Evolutionary conservation across 2,888 invertebrate species (phyloP).

Genomic region (Trichacis sp.): DNA sequence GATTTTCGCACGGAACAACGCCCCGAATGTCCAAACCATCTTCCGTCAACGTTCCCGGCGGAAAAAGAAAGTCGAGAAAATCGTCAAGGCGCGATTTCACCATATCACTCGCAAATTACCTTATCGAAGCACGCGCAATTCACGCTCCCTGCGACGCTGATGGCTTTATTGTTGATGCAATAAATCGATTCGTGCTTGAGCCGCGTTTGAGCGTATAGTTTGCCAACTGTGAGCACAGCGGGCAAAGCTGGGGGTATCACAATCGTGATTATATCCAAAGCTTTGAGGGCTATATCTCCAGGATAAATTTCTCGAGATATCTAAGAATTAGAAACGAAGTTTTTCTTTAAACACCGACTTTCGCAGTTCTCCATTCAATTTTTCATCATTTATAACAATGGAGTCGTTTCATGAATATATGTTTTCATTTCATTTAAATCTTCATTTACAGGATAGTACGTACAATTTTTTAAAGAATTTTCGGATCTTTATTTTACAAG

Average conservation of each 20-base stretch:
- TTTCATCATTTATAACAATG: too few species aligned
- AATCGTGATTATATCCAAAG: conserved; percentile 91
- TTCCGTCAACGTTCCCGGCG: conserved; percentile 90
- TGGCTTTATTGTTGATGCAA: conserved; percentile 83
- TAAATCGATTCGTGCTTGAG: conserved; percentile 78
- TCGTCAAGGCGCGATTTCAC: too few species aligned
- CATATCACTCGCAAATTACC: too few species aligned
- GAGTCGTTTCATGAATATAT: too few species aligned
- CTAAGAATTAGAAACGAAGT: too few species aligned
- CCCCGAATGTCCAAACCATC: conserved; percentile 89
- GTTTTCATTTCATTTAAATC: too few species aligned
- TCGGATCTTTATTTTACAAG: too few species aligned
- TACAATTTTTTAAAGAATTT: too few species aligned
- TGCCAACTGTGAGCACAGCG: conserved; percentile 87
- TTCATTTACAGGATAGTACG: too few species aligned
- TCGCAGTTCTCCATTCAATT: too few species aligned
- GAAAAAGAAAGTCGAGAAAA: too few species aligned
- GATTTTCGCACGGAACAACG: conserved; percentile 75
- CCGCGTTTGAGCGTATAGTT: conserved; percentile 81
- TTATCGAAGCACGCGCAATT: conserved; percentile 92
- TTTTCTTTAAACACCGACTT: too few species aligned
- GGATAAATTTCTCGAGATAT: conserved; percentile 70
- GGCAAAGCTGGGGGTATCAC: conserved; percentile 94
- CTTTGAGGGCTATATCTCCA: conserved; percentile 76
- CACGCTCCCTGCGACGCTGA: conserved; percentile 83